Base-by-base conservation (phyloP, 1,140 invertebrate genomes). In the Phocides pigmalion region DNA sequence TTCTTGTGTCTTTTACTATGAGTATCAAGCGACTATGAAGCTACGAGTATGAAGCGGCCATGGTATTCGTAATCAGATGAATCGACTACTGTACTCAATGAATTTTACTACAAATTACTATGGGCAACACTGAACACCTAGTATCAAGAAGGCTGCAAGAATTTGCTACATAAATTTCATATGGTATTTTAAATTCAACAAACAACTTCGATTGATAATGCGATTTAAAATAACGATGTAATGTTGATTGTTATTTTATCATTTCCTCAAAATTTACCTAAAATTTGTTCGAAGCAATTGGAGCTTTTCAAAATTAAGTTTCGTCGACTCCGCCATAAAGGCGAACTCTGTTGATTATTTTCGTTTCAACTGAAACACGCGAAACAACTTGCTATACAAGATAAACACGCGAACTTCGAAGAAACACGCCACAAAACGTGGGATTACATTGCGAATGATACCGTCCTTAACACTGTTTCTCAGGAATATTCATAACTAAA, bases 321-420 rank as follows among this genome's bases (percentile, higher is more conserved):
- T 72, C 47, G 20, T 70, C 66, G 71, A 62, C 53, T 74, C 70
- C 65, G 62, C 66, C 71, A 77, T 76, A 74, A 84, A 72, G 69
- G 56, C 63, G 69, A 81, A 77, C 62, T 81, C 75, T 49, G 68
- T 80, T 87, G 76, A 87, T 87, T 89, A 84, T 86, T 84, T 89
- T 78, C 72, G 69, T 76, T 80, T 82, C 70, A 79, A 79, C 74
- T 64, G 69, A 70, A 81, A 77, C 82, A 87, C 84, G 83, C 87
- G 73, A 87, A 83, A 80, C 76, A 79, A 75, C 69, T 84, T 76
- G 77, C 78, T 68, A 68, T 82, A 84, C 82, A 86, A 83, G 77
- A 84, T 81, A 82, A 82, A 82, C 84, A 89, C 81, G 87, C 84
- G 32, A 87, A 88, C 76, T 87, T 87, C 84, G 78, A 80, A 82